These are phyloP conservation scores for Gallinago media DNA, from an alignment of 2,113 vertebrate genomes.

Conservation along the genomic window DNA sequence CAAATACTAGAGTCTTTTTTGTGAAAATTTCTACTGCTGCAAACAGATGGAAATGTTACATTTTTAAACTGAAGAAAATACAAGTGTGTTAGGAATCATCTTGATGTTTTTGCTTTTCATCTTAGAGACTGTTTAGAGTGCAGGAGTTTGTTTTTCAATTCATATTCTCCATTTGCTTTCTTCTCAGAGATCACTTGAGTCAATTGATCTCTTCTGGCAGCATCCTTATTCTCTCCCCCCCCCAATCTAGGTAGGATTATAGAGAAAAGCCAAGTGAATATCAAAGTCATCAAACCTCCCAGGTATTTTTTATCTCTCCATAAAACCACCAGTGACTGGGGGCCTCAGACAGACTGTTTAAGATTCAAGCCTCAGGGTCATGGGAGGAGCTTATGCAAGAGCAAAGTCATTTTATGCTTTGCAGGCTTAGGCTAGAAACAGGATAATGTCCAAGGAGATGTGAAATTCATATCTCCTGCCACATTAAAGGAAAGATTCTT, in stretches of 20 bases:
- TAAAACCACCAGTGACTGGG: not conserved
- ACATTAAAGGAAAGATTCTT: not conserved
- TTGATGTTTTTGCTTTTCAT: not conserved
- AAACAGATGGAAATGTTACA: not conserved
- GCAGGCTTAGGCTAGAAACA: not conserved
- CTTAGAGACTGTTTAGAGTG: not conserved
- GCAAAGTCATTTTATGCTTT: not conserved
- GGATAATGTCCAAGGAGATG: not conserved
- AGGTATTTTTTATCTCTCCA: not conserved
- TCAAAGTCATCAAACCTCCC: not conserved
- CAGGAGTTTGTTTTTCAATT: not conserved
- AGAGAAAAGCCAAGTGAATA: not conserved
- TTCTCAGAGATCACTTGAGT: not conserved
- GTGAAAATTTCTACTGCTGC: not conserved
- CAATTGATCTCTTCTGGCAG: not conserved
- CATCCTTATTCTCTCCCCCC: not conserved
- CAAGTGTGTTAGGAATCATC: not conserved
- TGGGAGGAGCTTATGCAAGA: not conserved
- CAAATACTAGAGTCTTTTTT: not conserved
- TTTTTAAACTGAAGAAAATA: not conserved
- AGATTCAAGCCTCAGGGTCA: not conserved
- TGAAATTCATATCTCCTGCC: not conserved
- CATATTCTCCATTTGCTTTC: not conserved
- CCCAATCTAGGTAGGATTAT: not conserved
- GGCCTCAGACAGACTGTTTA: not conserved